Conservation (phyloP, 92 coral and sea anemone genomes). For the Muricea muricata region DNA sequence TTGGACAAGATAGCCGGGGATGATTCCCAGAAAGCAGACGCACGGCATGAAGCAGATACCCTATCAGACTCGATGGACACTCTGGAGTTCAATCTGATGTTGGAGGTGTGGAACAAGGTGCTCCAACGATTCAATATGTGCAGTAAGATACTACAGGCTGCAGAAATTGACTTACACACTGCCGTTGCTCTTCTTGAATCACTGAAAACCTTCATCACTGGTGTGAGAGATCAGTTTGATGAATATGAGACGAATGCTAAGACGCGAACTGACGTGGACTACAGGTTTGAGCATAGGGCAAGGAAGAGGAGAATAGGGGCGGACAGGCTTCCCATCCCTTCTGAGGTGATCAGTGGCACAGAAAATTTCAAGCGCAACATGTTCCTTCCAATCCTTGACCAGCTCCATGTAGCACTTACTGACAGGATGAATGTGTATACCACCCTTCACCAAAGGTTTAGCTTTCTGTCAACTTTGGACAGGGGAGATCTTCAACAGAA, state of each 20-base stretch:
- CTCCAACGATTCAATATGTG: slow-evolving; percentile 17
- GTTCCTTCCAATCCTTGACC: slow-evolving; percentile 15
- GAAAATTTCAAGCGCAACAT: slow-evolving; percentile 1
- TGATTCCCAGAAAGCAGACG: neutral
- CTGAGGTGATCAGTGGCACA: no score
- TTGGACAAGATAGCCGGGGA: slow-evolving; percentile 6
- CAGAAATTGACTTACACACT: neutral
- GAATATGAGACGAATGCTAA: slow-evolving; percentile 25
- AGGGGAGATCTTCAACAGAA: neutral
- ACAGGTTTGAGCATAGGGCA: slow-evolving; percentile 4
- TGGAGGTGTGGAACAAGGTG: slow-evolving; percentile 14
- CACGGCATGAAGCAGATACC: neutral
- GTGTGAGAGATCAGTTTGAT: neutral
- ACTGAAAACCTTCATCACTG: neutral
- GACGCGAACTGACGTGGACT: no score
- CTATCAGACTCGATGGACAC: neutral
- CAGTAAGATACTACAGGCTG: slow-evolving; percentile 11
- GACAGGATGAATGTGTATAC: slow-evolving; percentile 19
- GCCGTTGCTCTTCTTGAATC: slow-evolving; percentile 6
- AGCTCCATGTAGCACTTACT: neutral
- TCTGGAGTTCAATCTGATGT: neutral
- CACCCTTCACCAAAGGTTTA: slow-evolving; percentile 12
- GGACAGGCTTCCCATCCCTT: no score
- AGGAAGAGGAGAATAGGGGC: no score
- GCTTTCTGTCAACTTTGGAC: neutral